Conservation (phyloP, 2,888 invertebrate species). For the Melipona beecheii region DNA sequence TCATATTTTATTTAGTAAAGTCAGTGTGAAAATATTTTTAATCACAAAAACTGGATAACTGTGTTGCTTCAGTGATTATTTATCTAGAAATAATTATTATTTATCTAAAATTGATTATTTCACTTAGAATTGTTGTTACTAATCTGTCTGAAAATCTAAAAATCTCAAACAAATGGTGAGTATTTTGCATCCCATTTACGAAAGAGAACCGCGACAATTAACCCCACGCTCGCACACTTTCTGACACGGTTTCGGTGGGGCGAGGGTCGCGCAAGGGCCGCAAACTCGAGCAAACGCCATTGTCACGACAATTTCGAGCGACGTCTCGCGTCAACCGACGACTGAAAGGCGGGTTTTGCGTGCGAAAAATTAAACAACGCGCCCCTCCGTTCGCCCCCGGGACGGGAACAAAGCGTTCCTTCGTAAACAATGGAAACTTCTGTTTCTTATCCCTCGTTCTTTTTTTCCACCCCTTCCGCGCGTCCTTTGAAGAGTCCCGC, state of each 20-base stretch:
- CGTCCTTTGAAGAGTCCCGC: slow-evolving; percentile 21
- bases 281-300: slow-evolving; percentile 18
- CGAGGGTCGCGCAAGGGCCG: neutral
- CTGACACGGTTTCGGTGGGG: neutral
- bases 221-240: neutral
- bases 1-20: too few relatives aligned
- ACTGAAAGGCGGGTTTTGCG: slow-evolving; percentile 6
- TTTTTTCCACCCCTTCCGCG: neutral
- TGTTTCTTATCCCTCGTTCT: slow-evolving; percentile 39
- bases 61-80: too few relatives aligned
- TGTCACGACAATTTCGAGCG: slow-evolving; percentile 26
- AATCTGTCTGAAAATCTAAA: too few relatives aligned
- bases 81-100: too few relatives aligned
- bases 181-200: neutral
- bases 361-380: slow-evolving; percentile 49
- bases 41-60: too few relatives aligned
- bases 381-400: neutral
- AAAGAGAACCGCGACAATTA: neutral
- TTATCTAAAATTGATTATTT: too few relatives aligned
- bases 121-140: too few relatives aligned
- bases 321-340: slow-evolving; percentile 17
- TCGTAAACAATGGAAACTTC: slow-evolving; percentile 53
- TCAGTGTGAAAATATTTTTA: too few relatives aligned
- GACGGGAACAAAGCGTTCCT: slow-evolving; percentile 43
- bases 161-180: too few relatives aligned